phyloP scores from a whole-genome alignment of 2,888 invertebrate genomes.

The Dynastes hyllus region DNA sequence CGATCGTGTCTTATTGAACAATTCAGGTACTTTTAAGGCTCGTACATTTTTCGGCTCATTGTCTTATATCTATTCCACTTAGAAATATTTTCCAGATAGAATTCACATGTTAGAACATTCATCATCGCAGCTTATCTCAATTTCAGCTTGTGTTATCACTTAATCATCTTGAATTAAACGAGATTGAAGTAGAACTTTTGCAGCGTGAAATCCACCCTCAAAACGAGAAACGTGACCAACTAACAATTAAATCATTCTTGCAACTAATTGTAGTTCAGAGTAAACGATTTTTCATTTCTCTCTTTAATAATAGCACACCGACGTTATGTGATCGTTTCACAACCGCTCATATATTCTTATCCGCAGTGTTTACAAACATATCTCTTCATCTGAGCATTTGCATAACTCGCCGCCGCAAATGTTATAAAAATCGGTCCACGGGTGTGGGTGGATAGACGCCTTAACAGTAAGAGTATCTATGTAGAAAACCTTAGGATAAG shows the following conservation, averaged over 20 bases:
- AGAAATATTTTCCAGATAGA: too few relatives aligned
- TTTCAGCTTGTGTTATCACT: too few relatives aligned
- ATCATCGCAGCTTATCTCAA: too few relatives aligned
- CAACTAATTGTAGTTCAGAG: slow-evolving; percentile 36
- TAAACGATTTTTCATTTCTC: slow-evolving; percentile 22
- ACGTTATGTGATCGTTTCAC: slow-evolving; percentile 38
- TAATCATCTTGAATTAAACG: too few relatives aligned
- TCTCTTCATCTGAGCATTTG: slow-evolving; percentile 42
- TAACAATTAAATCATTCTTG: slow-evolving; percentile 31
- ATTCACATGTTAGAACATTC: too few relatives aligned
- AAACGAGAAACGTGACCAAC: slow-evolving; percentile 8
- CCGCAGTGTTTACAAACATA: slow-evolving; percentile 41
- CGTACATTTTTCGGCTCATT: too few relatives aligned
- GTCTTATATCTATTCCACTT: too few relatives aligned
- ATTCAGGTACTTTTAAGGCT: too few relatives aligned
- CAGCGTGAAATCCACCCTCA: not conserved
- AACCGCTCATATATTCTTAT: slow-evolving; percentile 39
- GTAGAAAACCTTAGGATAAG: slow-evolving; percentile 23
- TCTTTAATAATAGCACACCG: slow-evolving; percentile 32
- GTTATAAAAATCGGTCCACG: slow-evolving; percentile 39
- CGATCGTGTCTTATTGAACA: too few relatives aligned
- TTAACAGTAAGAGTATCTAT: slow-evolving; percentile 35
- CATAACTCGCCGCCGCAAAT: slow-evolving; percentile 43
- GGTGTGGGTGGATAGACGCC: slow-evolving; percentile 38
- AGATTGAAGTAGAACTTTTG: not conserved